Conservation (phyloP, 1,140 invertebrate species). For the Microplitis mediator region DNA sequence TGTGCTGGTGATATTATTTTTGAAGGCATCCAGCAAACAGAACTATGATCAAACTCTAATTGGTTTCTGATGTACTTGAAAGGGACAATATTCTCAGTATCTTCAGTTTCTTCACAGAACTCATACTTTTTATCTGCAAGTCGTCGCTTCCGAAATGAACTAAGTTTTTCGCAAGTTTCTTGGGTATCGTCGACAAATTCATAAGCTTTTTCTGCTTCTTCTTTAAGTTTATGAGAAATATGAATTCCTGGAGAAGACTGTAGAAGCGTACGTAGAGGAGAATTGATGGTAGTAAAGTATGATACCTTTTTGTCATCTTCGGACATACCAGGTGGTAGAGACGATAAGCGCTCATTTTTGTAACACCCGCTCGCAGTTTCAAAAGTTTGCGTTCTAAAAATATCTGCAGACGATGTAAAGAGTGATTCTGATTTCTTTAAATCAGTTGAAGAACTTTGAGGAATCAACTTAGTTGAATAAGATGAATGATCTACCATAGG, state of each 20-base stretch:
- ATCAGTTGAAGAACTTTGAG: constrained; percentile 55
- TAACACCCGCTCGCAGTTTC: constrained; percentile 49
- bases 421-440: constrained; percentile 44
- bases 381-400: constrained; percentile 54
- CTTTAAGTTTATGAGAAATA: constrained; percentile 53
- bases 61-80: constrained; percentile 66
- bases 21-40: no score
- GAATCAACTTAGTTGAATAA: constrained; percentile 55
- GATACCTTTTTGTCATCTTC: constrained; percentile 37
- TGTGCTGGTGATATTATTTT: no score
- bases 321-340: constrained; percentile 53
- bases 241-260: constrained; percentile 51
- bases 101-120: constrained; percentile 77
- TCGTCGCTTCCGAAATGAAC: constrained; percentile 78
- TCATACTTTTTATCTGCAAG: constrained; percentile 92
- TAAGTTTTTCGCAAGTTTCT: constrained; percentile 79
- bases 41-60: constrained; percentile 44
- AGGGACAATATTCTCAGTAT: constrained; percentile 82
- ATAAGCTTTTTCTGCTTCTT: constrained; percentile 76
- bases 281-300: constrained; percentile 50
- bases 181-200: constrained; percentile 84
- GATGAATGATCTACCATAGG: constrained; percentile 58
- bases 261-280: constrained; percentile 51
- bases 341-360: constrained; percentile 39
- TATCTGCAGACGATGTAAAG: constrained; percentile 55